Conservation (phyloP, 2,797 vertebrate genomes). For the Pseudochromis fuscus region DNA sequence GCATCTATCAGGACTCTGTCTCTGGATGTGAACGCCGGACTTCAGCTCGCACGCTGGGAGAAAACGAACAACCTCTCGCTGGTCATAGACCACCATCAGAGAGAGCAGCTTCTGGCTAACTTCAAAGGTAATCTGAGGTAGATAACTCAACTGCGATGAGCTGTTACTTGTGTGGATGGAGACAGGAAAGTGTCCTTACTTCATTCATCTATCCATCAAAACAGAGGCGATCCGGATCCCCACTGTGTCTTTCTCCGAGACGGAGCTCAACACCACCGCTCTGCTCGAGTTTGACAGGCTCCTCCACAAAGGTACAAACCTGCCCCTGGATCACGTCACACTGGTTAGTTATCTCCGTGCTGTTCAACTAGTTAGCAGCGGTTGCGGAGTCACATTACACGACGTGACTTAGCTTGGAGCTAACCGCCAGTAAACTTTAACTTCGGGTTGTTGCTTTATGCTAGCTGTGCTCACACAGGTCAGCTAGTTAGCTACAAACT, state of each 20-base stretch:
- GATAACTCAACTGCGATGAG: no score
- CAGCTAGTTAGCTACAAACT: not conserved
- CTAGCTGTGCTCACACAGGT: no score
- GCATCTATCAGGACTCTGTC: conserved; percentile 77
- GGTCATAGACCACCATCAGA: conserved; percentile 69
- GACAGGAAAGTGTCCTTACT: no score
- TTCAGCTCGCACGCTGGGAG: conserved; percentile 82
- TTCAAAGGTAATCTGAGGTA: conserved; percentile 85
- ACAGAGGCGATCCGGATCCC: conserved; percentile 92
- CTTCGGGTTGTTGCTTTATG: no score
- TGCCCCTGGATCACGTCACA: not conserved
- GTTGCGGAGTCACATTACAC: not conserved
- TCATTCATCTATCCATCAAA: not conserved
- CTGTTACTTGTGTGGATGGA: not conserved
- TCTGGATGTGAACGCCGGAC: conserved; percentile 79
- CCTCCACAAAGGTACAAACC: conserved; percentile 85
- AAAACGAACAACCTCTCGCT: conserved; percentile 68
- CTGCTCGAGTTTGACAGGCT: conserved; percentile 87
- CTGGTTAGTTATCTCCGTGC: not conserved
- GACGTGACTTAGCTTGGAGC: no score
- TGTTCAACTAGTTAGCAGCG: not conserved
- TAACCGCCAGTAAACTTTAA: no score
- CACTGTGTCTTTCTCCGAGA: conserved; percentile 87
- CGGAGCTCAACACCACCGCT: conserved; percentile 86
- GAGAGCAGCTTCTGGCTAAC: conserved; percentile 76